A percentile compares a stretch with the other conserved stretches of the same genome.
phyloP scores from a whole-genome alignment of 2,797 vertebrate species.

The Melanotaenia parkinsoni region DNA sequence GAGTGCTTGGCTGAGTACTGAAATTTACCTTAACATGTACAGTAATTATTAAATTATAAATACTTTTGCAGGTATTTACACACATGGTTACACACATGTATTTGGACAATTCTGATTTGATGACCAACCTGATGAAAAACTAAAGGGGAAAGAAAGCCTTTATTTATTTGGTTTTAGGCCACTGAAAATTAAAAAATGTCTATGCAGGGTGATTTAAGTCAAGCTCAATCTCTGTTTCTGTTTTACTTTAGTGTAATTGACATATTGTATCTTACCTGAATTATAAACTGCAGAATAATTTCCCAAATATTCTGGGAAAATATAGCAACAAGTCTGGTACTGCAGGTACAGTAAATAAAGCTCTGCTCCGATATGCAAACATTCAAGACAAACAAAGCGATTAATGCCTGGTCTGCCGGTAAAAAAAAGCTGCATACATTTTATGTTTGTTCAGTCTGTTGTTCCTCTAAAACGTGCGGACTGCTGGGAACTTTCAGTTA shows the following conservation, averaged over 20 bases:
- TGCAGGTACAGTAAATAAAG: slow-evolving; percentile 39
- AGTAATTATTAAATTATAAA: too few species aligned
- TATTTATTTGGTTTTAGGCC: neutral
- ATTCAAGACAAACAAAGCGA: slow-evolving; percentile 43
- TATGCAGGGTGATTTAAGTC: neutral
- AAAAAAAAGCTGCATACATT: slow-evolving; percentile 39
- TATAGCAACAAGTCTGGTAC: slow-evolving; percentile 17
- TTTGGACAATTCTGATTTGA: neutral
- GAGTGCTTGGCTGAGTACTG: neutral
- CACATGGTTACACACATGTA: neutral
- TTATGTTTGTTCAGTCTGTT: slow-evolving; percentile 66
- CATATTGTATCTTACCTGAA: neutral
- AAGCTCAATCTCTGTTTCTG: neutral
- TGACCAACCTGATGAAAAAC: neutral
- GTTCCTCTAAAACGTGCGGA: slow-evolving; percentile 50
- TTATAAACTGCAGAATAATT: slow-evolving; percentile 4
- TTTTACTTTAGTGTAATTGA: neutral
- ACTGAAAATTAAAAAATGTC: neutral
- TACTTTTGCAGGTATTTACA: neutral
- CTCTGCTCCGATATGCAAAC: slow-evolving; percentile 47
- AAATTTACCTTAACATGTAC: too few species aligned
- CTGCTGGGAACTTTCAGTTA: slow-evolving; percentile 44
- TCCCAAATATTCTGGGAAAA: neutral
- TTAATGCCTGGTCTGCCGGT: slow-evolving; percentile 26
- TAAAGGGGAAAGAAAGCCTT: neutral